Evolutionary conservation across 2,888 invertebrate genomes (phyloP).

Genomic region (Erebia aethiops): DNA sequence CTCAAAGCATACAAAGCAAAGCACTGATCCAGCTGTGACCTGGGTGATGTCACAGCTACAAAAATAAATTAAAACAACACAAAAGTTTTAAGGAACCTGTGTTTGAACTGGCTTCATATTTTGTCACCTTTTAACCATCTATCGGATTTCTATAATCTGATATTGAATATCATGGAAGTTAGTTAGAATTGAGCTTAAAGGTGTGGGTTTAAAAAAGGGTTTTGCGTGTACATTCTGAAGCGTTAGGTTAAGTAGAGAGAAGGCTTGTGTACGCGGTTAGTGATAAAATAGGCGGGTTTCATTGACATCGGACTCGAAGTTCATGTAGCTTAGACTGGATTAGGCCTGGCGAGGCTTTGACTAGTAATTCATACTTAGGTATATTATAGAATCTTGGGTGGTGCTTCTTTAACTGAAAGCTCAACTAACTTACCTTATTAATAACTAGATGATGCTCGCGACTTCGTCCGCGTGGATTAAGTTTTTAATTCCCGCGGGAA

Average conservation of each 20-base stretch:
- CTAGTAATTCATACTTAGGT: background rate
- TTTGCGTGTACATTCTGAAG: constrained; percentile 1
- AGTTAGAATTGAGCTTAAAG: constrained; percentile 2
- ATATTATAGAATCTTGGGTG: background rate
- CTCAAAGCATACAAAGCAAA: too few species aligned
- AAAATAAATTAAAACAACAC: too few species aligned
- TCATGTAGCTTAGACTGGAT: background rate
- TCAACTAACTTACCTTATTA: too few species aligned
- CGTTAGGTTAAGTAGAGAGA: background rate
- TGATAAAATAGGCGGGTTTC: constrained; percentile 5
- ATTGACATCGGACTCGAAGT: background rate
- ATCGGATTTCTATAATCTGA: background rate
- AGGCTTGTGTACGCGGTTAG: background rate
- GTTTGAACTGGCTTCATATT: background rate
- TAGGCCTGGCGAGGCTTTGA: background rate
- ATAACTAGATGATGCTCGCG: too few species aligned
- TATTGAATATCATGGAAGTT: background rate
- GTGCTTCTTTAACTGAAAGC: too few species aligned
- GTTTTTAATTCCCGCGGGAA: too few species aligned
- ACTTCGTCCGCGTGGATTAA: too few species aligned
- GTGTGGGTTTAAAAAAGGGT: background rate
- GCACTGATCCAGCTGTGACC: too few species aligned
- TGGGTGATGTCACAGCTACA: too few species aligned
- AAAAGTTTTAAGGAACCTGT: background rate
- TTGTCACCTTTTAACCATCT: background rate